phyloP scores from a whole-genome alignment of 2,113 vertebrate genomes.

The Sebastes fasciatus region DNA sequence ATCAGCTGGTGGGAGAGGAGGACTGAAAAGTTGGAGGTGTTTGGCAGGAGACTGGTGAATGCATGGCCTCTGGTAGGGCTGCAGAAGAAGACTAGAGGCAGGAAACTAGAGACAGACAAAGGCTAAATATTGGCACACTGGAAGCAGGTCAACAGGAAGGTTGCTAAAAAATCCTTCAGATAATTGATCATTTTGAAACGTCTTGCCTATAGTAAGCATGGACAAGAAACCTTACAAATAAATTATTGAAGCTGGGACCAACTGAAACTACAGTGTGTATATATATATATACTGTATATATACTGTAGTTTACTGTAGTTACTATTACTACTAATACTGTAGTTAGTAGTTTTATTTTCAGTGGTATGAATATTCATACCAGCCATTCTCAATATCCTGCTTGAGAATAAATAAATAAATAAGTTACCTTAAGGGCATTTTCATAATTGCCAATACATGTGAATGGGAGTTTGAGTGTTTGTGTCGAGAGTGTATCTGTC shows the following conservation, averaged over 20 bases:
- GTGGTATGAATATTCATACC: background rate
- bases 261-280: background rate
- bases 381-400: background rate
- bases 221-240: background rate
- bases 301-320: no score
- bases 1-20: background rate
- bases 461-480: background rate
- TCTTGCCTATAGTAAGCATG: background rate
- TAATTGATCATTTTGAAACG: conserved; percentile 9
- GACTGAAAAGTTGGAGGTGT: background rate
- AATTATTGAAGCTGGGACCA: background rate
- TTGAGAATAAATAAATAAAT: background rate
- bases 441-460: background rate
- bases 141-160: background rate
- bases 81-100: background rate
- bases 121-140: background rate
- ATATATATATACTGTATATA: no score
- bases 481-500: background rate
- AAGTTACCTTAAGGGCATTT: no score
- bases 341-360: no score
- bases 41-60: background rate
- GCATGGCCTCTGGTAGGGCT: background rate
- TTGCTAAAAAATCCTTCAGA: background rate
- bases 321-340: no score
- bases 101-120: conserved; percentile 15